Conservation (phyloP, 2,888 invertebrate species). For the Dryobotodes eremita region DNA sequence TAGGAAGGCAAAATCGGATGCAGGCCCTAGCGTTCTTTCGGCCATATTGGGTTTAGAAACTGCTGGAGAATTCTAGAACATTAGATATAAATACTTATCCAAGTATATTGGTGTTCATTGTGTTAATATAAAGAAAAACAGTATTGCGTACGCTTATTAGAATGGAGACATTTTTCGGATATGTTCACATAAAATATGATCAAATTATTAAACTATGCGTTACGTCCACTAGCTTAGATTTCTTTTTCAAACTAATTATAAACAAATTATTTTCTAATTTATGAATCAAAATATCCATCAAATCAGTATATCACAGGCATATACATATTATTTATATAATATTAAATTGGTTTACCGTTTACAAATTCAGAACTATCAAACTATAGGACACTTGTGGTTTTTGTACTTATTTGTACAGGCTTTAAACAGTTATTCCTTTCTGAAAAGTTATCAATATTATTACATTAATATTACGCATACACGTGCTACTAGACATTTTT, state of each 20-base stretch:
- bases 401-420: conserved; percentile 22
- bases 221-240: conserved; percentile 21
- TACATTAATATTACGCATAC: not conserved
- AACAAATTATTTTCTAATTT: conserved; percentile 61
- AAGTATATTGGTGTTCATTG: conserved; percentile 19
- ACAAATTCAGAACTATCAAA: conserved; percentile 55
- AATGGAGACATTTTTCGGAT: conserved; percentile 17
- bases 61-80: conserved; percentile 46
- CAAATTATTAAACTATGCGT: conserved; percentile 23
- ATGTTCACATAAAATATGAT: conserved; percentile 31
- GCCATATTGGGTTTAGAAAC: conserved; percentile 21
- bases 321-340: conserved; percentile 65
- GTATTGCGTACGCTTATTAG: conserved; percentile 18
- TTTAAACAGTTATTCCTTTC: conserved; percentile 5
- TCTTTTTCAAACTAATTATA: conserved; percentile 51
- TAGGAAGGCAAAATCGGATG: conserved; percentile 11
- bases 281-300: conserved; percentile 67
- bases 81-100: conserved; percentile 26
- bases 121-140: conserved; percentile 16
- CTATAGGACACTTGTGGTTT: conserved; percentile 51
- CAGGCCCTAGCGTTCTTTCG: conserved; percentile 34
- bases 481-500: not conserved
- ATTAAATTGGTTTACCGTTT: conserved; percentile 59
- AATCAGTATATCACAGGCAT: conserved; percentile 78
- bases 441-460: not conserved